Conservation (phyloP, 2,888 invertebrate genomes). For the Conchocele bisecta region DNA sequence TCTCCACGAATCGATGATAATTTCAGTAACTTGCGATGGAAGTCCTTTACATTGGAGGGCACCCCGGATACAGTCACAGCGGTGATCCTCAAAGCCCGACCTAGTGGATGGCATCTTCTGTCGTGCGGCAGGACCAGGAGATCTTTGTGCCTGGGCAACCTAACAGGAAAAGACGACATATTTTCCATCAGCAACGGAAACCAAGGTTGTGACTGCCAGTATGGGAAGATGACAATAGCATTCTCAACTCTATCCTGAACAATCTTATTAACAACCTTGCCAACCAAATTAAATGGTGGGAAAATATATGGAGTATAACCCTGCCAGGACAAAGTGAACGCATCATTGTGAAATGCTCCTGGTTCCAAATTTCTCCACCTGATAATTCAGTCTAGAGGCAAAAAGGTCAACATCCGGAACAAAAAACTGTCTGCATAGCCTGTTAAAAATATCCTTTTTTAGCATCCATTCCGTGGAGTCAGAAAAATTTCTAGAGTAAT, state of each 20-base stretch:
- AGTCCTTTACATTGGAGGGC: too few species aligned
- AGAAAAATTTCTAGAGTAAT: conserved; percentile 23
- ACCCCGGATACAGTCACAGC: too few species aligned
- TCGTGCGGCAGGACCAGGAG: too few species aligned
- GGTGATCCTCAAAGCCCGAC: too few species aligned
- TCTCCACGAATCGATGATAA: too few species aligned
- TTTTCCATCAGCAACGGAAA: too few species aligned
- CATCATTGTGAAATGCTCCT: conserved; percentile 22
- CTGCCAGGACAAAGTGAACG: conserved; percentile 29
- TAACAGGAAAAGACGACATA: too few species aligned
- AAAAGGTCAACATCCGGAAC: conserved; percentile 37
- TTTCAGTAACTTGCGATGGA: too few species aligned
- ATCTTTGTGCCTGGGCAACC: too few species aligned
- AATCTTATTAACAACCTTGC: conserved; percentile 25
- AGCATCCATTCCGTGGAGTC: conserved; percentile 39
- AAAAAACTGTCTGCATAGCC: conserved; percentile 1
- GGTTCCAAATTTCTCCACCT: conserved; percentile 20
- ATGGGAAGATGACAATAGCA: conserved; percentile 13
- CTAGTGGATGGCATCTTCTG: too few species aligned
- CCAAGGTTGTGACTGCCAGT: conserved; percentile 12
- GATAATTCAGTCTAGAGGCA: conserved; percentile 31
- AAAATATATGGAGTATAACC: conserved; percentile 33
- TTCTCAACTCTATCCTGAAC: conserved; percentile 26
- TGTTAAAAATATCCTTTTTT: conserved; percentile 21
- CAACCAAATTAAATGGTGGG: conserved; percentile 40